phyloP scores from a whole-genome alignment of 2,888 invertebrate genomes.

The Chironomus riparius region DNA sequence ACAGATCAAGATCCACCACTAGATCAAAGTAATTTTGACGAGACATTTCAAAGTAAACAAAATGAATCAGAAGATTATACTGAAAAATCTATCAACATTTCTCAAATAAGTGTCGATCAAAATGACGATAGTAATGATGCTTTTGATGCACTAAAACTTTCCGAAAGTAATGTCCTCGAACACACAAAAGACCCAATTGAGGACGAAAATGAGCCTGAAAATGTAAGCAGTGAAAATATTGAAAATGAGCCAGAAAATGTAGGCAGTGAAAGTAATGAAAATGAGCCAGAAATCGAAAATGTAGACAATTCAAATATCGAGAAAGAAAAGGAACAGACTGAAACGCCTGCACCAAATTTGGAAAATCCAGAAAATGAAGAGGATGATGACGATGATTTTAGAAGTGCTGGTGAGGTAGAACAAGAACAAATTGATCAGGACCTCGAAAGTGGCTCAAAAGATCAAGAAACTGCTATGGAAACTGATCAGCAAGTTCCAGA shows the following conservation, averaged over 20 bases:
- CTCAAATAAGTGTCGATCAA: conserved; percentile 7
- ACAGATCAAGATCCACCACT: not conserved
- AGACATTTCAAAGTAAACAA: not conserved
- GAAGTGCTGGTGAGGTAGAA: conserved; percentile 29
- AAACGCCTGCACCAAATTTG: conserved; percentile 10
- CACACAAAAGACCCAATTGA: conserved; percentile 6
- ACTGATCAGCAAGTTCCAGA: not conserved
- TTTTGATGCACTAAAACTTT: conserved; percentile 14
- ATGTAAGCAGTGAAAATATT: not conserved
- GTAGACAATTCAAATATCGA: conserved; percentile 28
- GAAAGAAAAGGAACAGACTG: not conserved
- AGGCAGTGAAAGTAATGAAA: not conserved
- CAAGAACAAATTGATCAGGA: conserved; percentile 29
- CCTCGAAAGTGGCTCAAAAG: conserved; percentile 27
- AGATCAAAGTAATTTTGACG: not conserved
- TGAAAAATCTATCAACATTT: conserved; percentile 19
- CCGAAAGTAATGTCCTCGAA: not conserved
- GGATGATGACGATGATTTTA: conserved; percentile 31
- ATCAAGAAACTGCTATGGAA: not conserved
- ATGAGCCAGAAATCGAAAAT: conserved; percentile 24
- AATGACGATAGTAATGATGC: conserved; percentile 21
- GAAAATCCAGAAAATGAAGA: conserved; percentile 32
- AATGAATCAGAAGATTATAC: not conserved
- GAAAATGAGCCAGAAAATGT: conserved; percentile 1
- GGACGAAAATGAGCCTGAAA: conserved; percentile 7